Evolutionary conservation across 2,113 vertebrate genomes (phyloP), one percentile per base, ranked within the genome.

Genomic region (Agapornis roseicollis): DNA sequence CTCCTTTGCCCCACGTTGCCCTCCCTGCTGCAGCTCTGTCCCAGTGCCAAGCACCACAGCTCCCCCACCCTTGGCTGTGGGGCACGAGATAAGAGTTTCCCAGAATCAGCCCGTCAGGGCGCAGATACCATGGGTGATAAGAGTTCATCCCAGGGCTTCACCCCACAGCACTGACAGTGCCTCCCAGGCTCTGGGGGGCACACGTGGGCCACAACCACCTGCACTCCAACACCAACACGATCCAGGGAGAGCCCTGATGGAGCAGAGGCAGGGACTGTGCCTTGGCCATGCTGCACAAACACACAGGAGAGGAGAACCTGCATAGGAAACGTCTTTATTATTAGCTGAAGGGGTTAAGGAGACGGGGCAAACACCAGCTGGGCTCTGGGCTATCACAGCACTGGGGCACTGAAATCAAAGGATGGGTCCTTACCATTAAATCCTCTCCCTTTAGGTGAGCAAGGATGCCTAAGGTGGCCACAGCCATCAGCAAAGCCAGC

Each of bases 151-250:
- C 2, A 1, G 76, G 46, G 42, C 56, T 33, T 63, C 56, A 49
- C 27, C 77, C 47, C 3, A 1, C 24, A 47, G n/a, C 13, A 4
- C 58, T 3, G 6, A 17, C 17, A 5, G 50, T 4, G 4, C 27
- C 63, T 37, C n/a, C 19, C 1, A 0, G 27, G 41, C 16, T 17
- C 58, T 17, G 25, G 58, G 77, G 68, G 20, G 14, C 31, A 20
- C 12, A 7, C 0, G 3, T 12, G 41, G 27, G 20, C 22, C 53
- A 5, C 20, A 15, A 23, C 56, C 9, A 68, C 16, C 76, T 49
- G 58, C 31, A 50, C 14, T 61, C 1, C 0, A n/a, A 82, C 49
- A 6, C 0, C 15, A 8, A 27, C 0, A 1, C 1, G 4, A 27
- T 5, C 25, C 17, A 1, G 31, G 27, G 35, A 17, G 37, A 23